A percentile compares a stretch with the other conserved stretches of the same genome.
These are phyloP conservation scores for Connochaetes taurinus DNA, from an alignment of 2,113 vertebrate genomes.

Conservation along the genomic window DNA sequence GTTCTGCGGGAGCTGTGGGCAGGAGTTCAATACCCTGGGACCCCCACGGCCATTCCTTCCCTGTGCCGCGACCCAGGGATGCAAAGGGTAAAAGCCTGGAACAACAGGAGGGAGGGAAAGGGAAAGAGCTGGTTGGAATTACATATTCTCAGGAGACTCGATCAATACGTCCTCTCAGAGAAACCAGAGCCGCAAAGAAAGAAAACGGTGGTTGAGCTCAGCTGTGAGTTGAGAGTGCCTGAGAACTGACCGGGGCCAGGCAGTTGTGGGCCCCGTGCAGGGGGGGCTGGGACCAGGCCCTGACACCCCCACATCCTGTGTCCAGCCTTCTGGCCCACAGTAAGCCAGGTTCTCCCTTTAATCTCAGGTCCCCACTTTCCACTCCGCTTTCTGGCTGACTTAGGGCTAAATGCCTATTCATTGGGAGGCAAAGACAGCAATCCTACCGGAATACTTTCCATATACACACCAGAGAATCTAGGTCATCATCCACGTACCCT, in stretches of 20 bases:
- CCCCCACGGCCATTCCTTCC: background rate
- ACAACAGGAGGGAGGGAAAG: background rate
- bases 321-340: background rate
- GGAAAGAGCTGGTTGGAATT: background rate
- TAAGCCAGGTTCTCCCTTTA: background rate
- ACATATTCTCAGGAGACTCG: background rate
- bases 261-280: accelerated
- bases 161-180: background rate
- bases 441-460: background rate
- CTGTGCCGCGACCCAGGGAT: background rate
- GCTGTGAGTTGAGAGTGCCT: background rate
- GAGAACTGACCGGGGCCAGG: background rate
- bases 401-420: background rate
- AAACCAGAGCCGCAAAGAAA: background rate
- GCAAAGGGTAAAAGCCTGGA: background rate
- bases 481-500: background rate
- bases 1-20: background rate
- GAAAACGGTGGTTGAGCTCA: background rate
- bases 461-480: background rate
- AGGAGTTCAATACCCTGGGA: background rate
- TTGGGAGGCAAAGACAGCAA: background rate
- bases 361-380: background rate
- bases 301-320: accelerated
- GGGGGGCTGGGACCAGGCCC: background rate
- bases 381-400: background rate